phyloP scores from a whole-genome alignment of 2,888 invertebrate species.

The Coremacera marginata region DNA sequence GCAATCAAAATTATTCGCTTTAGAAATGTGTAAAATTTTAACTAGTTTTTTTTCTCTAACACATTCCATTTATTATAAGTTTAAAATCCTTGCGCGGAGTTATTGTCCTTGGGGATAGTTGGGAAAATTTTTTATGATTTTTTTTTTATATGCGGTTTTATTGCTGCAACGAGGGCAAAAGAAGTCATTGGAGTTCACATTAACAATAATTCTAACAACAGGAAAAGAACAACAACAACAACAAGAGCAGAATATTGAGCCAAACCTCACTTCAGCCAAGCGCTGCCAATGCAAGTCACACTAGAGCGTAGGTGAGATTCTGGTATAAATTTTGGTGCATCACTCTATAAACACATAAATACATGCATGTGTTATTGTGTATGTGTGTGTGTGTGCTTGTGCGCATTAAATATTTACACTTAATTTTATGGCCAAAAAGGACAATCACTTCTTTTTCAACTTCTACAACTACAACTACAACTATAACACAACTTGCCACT shows the following conservation, averaged over 20 bases:
- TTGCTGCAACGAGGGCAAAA: slow-evolving; percentile 17
- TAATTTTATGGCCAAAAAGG: slow-evolving; percentile 67
- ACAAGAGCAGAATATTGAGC: slow-evolving; percentile 32
- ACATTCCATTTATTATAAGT: slow-evolving; percentile 32
- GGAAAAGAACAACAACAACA: slow-evolving; percentile 35
- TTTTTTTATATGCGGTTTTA: not conserved
- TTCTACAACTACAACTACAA: not conserved
- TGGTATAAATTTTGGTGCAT: slow-evolving; percentile 1
- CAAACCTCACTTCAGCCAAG: not conserved
- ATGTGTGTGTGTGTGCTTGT: not conserved
- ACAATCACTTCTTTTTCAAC: slow-evolving; percentile 63
- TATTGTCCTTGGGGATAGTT: slow-evolving; percentile 27
- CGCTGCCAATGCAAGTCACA: not conserved
- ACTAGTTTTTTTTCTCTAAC: not conserved
- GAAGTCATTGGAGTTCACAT: slow-evolving; percentile 52
- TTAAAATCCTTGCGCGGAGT: slow-evolving; percentile 35
- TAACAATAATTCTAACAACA: slow-evolving; percentile 43
- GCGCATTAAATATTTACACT: slow-evolving; percentile 70
- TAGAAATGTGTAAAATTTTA: not conserved
- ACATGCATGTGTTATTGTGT: not conserved
- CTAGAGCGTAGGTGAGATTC: not conserved
- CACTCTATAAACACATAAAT: not conserved
- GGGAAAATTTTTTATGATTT: slow-evolving; percentile 8
- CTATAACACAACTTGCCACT: slow-evolving; percentile 25
- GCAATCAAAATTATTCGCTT: too few relatives aligned